phyloP scores from a whole-genome alignment of 2,888 invertebrate genomes.

The Epinotia nisella region DNA sequence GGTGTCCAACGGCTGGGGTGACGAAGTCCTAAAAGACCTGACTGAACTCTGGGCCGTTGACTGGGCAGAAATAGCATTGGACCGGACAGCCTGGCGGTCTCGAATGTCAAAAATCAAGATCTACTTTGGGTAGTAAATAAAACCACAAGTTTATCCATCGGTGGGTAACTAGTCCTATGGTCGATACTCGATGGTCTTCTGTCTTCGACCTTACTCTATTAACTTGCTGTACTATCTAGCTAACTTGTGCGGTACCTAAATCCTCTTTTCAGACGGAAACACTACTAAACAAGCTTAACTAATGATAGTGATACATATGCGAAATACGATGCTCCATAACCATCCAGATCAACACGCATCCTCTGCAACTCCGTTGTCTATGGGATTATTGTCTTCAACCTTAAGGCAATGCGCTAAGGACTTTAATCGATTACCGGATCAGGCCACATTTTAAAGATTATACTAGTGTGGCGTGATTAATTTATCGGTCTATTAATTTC shows the following conservation, averaged over 20 bases:
- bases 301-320: slow-evolving; percentile 19
- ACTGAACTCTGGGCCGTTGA: too few species aligned
- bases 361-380: not conserved
- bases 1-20: too few species aligned
- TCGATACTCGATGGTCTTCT: not conserved
- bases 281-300: slow-evolving; percentile 17
- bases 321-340: slow-evolving; percentile 14
- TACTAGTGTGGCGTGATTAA: slow-evolving; percentile 34
- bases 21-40: too few species aligned
- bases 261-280: slow-evolving; percentile 15
- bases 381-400: not conserved
- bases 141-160: not conserved
- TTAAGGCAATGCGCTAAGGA: slow-evolving; percentile 9
- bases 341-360: slow-evolving; percentile 30
- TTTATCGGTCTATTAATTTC: slow-evolving; percentile 37
- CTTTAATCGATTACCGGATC: not conserved
- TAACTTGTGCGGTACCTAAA: slow-evolving; percentile 8
- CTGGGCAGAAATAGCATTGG: too few species aligned
- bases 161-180: not conserved
- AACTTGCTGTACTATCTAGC: too few species aligned
- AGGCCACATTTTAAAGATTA: not conserved
- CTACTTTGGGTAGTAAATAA: too few species aligned
- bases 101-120: too few species aligned
- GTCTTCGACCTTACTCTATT: not conserved
- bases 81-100: too few species aligned